Evolutionary conservation across 2,113 vertebrate genomes (phyloP).

Genomic region (Nothobranchius furzeri): DNA sequence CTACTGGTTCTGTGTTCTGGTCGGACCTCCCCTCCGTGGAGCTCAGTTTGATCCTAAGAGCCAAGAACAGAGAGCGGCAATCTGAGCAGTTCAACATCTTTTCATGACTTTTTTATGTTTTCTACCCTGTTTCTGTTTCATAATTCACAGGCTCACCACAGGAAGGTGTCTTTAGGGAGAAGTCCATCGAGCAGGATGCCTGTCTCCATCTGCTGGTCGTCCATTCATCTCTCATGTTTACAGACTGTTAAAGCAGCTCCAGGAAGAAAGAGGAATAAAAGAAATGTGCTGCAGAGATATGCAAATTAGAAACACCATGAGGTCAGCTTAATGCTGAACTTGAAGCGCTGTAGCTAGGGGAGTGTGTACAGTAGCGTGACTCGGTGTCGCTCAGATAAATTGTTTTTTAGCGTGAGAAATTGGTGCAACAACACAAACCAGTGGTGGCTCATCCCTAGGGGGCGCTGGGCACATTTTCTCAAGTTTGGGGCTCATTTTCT

Average conservation of each 20-base stretch:
- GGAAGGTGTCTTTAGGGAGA: slow-evolving; percentile 22
- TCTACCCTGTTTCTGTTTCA: slow-evolving; percentile 25
- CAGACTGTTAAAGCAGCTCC: slow-evolving; percentile 4
- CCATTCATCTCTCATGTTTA: slow-evolving; percentile 11
- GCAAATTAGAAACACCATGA: slow-evolving; percentile 9
- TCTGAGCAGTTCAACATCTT: slow-evolving; percentile 9
- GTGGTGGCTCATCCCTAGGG: too few species aligned
- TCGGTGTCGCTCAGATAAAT: too few species aligned
- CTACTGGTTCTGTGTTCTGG: too few species aligned
- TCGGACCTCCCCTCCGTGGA: neutral
- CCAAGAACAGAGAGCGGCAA: neutral
- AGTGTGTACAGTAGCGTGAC: too few species aligned
- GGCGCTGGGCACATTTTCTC: too few species aligned
- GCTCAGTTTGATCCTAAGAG: slow-evolving; percentile 1
- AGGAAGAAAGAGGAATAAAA: slow-evolving; percentile 17
- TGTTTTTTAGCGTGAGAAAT: too few species aligned
- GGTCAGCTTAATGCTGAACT: too few species aligned
- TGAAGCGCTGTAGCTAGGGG: too few species aligned
- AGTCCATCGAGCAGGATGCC: slow-evolving; percentile 3
- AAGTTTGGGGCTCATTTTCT: too few species aligned
- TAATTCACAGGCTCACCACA: slow-evolving; percentile 31
- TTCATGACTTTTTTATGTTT: slow-evolving; percentile 42
- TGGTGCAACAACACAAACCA: too few species aligned
- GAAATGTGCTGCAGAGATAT: slow-evolving; percentile 9
- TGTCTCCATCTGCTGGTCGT: slow-evolving; percentile 66